Conservation (phyloP, 2,888 invertebrate species). For the Geotrupes spiniger region DNA sequence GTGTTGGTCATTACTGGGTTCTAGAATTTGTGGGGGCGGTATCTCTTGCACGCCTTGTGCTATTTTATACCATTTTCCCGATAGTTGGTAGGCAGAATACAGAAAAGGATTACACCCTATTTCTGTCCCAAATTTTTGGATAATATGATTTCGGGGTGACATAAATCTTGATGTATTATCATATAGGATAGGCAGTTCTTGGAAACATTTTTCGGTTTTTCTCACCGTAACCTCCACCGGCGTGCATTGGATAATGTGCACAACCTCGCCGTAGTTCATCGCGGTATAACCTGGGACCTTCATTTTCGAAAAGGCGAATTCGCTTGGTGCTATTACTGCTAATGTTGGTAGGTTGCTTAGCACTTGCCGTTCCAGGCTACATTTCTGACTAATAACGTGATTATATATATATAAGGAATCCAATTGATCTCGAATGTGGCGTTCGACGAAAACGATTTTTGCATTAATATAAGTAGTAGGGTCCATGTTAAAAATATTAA, state of each 20-base stretch:
- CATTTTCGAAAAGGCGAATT: slow-evolving; percentile 21
- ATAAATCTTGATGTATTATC: slow-evolving; percentile 15
- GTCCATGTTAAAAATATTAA: slow-evolving; percentile 15
- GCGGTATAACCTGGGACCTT: slow-evolving; percentile 22
- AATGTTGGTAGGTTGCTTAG: slow-evolving; percentile 19
- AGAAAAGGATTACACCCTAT: slow-evolving; percentile 20
- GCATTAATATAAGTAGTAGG: slow-evolving; percentile 20
- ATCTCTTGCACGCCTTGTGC: slow-evolving; percentile 6
- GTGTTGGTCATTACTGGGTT: slow-evolving; percentile 1
- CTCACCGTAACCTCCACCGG: slow-evolving; percentile 16
- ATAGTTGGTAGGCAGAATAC: slow-evolving; percentile 16
- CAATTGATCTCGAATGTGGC: slow-evolving; percentile 15
- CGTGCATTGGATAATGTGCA: slow-evolving; percentile 22
- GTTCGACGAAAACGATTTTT: slow-evolving; percentile 20
- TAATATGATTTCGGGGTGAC: slow-evolving; percentile 16
- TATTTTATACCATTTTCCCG: slow-evolving; percentile 17
- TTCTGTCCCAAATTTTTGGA: slow-evolving; percentile 16
- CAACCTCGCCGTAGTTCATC: slow-evolving; percentile 16
- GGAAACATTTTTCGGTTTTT: slow-evolving; percentile 14
- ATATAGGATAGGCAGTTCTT: slow-evolving; percentile 19
- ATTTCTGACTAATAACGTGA: slow-evolving; percentile 15
- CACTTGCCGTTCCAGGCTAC: slow-evolving; percentile 16
- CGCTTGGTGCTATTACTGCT: slow-evolving; percentile 18
- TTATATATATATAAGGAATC: slow-evolving; percentile 12
- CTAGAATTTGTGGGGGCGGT: slow-evolving; percentile 6